Evolutionary conservation across 2,113 vertebrate species (phyloP), one percentile per base, ranked within the genome.

Genomic region (Rhynchomys soricoides): DNA sequence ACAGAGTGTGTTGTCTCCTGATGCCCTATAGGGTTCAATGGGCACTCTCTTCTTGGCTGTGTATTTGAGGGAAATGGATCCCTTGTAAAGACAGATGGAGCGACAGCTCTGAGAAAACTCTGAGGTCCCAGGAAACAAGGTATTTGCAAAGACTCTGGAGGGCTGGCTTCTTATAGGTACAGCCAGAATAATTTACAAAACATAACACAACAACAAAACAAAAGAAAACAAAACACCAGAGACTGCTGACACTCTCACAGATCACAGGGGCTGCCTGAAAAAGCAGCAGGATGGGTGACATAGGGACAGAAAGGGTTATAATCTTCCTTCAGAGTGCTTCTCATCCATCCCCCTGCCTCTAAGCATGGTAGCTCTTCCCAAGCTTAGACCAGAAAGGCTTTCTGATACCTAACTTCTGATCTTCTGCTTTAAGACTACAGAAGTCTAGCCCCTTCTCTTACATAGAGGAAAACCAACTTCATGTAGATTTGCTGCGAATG

Each of bases 121-220:
- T 15, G n/a, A 37, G 77, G 73, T 22, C 17, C 24, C 12, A 74
- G 78, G 78, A n/a, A 74, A 7, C 5, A 15, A 7, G 62, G 13
- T 34, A 79, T 95, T 89, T 88, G 71, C 66, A 75, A 79, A 66
- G 43, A 37, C 59, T 52, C 68, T 86, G 88, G 75, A 45, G 64
- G 90, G 21, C 45, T 74, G 71, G n/a, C 45, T 89, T 90, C 55
- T 86, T 10, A 81, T 29, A 78, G 70, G 75, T 50, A 26, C 43
- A 90, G 77, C 0, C 1, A n/a, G 86, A 74, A 81, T 90, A 92
- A 81, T 96, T 94, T 97, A 78, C 88, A 89, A 90, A 96, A 66
- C 1, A 11, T 34, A 68, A 68, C 13, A 34, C 66, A 68, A 68
- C 29, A 68, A 34, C 12, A 66, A 95, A 77, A 52, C 78, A 52